Evolutionary conservation across 2,113 vertebrate species (phyloP).

Genomic region (Columba livia): DNA sequence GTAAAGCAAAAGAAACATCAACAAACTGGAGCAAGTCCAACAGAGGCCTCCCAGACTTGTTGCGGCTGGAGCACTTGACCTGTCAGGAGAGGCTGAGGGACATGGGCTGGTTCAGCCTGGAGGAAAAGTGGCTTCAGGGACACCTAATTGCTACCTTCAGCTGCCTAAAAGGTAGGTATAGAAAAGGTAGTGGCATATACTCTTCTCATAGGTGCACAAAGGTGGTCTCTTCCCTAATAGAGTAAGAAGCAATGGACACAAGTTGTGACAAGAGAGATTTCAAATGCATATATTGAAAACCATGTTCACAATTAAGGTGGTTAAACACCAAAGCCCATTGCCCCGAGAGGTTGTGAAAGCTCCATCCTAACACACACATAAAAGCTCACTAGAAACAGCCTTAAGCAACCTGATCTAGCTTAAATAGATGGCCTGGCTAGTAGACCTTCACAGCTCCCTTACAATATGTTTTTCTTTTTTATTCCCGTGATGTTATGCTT

Average conservation of each 20-base stretch:
- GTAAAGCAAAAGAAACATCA: not conserved
- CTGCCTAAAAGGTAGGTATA: not conserved
- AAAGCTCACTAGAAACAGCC: not conserved
- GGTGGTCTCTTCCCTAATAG: not conserved
- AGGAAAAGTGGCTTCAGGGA: not conserved
- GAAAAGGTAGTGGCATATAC: not conserved
- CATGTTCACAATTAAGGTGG: not conserved
- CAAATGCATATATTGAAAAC: not conserved
- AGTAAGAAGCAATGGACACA: not conserved
- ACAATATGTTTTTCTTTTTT: not conserved
- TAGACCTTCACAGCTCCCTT: not conserved
- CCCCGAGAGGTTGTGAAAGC: not conserved
- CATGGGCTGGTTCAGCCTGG: not conserved
- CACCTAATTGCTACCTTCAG: not conserved
- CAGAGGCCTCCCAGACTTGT: too few relatives aligned
- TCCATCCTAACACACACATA: not conserved
- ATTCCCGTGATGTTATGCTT: not conserved
- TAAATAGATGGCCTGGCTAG: not conserved
- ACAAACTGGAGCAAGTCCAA: not conserved
- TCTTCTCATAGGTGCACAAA: not conserved
- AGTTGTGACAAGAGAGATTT: not conserved
- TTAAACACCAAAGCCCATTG: not conserved
- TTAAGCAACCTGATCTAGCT: not conserved
- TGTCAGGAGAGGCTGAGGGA: too few relatives aligned
- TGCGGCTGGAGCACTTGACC: too few relatives aligned